phyloP scores from a whole-genome alignment of 1,140 invertebrate species.

The Papilio glaucus region DNA sequence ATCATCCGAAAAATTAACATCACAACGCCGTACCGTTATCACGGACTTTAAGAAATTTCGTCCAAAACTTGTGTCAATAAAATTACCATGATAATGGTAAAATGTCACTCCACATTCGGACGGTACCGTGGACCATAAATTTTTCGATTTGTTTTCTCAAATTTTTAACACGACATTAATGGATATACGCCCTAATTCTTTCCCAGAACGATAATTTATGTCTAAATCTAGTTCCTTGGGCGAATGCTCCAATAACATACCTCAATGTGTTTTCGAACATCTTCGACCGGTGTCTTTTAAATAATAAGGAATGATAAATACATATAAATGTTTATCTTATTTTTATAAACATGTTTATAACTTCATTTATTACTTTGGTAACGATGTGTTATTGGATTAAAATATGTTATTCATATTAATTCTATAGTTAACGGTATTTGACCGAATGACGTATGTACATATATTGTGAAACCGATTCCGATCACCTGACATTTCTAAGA shows the following conservation, averaged over 20 bases:
- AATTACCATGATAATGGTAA: constrained; percentile 62
- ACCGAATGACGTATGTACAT: neutral
- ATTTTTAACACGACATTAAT: constrained; percentile 36
- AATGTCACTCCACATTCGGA: constrained; percentile 55
- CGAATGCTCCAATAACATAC: constrained; percentile 29
- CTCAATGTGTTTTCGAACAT: constrained; percentile 33
- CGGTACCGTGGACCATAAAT: constrained; percentile 47
- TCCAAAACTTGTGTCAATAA: constrained; percentile 55
- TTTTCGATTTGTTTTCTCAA: constrained; percentile 40
- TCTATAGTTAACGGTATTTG: constrained; percentile 28
- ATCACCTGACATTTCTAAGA: neutral
- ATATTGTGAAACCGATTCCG: constrained; percentile 17
- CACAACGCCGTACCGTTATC: constrained; percentile 57
- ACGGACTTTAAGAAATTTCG: constrained; percentile 55
- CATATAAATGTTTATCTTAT: constrained; percentile 34
- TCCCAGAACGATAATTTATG: constrained; percentile 35
- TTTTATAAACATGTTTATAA: constrained; percentile 22
- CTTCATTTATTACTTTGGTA: constrained; percentile 31
- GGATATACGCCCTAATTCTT: constrained; percentile 41
- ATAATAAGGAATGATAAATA: constrained; percentile 30
- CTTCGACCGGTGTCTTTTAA: constrained; percentile 44
- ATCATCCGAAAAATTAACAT: constrained; percentile 57
- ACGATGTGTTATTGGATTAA: constrained; percentile 15
- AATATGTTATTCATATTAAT: constrained; percentile 32
- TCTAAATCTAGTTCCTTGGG: constrained; percentile 47